Percentiles rank a stretch among this genome's conserved stretches.
phyloP scores from a whole-genome alignment of 1,140 invertebrate genomes.

The Kradibia gibbosae region DNA sequence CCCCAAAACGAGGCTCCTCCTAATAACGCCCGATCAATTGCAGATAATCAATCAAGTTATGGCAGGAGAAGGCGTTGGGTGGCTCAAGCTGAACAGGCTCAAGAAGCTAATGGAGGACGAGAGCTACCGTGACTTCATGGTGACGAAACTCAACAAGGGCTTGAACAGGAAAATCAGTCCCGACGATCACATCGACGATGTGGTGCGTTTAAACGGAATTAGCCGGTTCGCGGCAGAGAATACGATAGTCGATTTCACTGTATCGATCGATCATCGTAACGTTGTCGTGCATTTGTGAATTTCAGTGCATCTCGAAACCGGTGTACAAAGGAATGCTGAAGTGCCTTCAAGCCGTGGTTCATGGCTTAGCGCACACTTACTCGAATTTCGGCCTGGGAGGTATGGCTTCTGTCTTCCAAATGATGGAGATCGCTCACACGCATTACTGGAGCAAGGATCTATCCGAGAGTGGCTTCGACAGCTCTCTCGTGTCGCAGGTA shows the following conservation, averaged over 20 bases:
- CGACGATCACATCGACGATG: constrained; percentile 97
- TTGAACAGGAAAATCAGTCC: constrained; percentile 94
- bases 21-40: constrained; percentile 32
- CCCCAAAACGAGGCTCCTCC: too few species aligned
- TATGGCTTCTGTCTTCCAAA: constrained; percentile 96
- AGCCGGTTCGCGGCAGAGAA: neutral
- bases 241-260: neutral
- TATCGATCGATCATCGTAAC: neutral
- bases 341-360: constrained; percentile 88
- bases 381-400: constrained; percentile 95
- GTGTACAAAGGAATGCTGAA: constrained; percentile 98
- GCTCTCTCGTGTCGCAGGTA: constrained; percentile 74
- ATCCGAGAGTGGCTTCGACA: constrained; percentile 74
- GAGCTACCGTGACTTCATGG: constrained; percentile 95
- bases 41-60: constrained; percentile 92
- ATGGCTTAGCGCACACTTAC: constrained; percentile 93
- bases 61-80: constrained; percentile 96
- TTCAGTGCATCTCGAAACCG: constrained; percentile 86
- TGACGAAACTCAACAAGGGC: constrained; percentile 95
- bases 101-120: constrained; percentile 99
- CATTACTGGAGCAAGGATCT: constrained; percentile 97
- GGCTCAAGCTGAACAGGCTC: constrained; percentile 94
- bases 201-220: constrained; percentile 78
- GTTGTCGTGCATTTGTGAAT: too few species aligned
- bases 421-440: constrained; percentile 98